A percentile compares a stretch with the other conserved stretches of the same genome.
Evolutionary conservation across 2,888 invertebrate species (phyloP).

Genomic region (Andrena bicolor): DNA sequence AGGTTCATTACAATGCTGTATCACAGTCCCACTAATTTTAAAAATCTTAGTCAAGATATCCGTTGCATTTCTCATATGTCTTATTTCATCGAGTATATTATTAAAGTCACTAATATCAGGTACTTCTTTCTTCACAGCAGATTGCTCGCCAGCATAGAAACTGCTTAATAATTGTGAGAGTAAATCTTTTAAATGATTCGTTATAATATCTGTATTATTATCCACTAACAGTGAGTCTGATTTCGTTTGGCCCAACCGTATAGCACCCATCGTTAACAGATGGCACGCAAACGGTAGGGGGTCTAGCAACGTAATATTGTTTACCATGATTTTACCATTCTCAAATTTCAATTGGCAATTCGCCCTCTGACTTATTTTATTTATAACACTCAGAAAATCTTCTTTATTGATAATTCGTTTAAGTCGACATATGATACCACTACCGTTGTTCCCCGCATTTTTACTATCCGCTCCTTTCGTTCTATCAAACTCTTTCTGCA

Average conservation of each 20-base stretch:
- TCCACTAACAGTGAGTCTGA: neutral
- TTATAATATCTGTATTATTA: neutral
- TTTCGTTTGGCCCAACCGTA: neutral
- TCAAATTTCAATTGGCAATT: neutral
- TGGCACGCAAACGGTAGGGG: neutral
- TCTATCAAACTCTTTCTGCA: slow-evolving; percentile 48
- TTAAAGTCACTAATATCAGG: neutral
- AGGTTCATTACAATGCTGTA: neutral
- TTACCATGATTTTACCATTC: neutral
- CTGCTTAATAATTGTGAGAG: neutral
- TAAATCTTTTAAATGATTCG: neutral
- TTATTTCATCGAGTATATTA: slow-evolving; percentile 25
- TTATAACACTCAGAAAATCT: slow-evolving; percentile 4
- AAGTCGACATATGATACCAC: neutral
- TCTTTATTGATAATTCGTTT: neutral
- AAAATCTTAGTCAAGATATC: slow-evolving; percentile 20
- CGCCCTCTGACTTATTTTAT: neutral
- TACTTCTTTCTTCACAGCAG: neutral
- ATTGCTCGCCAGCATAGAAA: neutral
- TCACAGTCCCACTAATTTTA: neutral
- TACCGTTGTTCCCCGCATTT: neutral
- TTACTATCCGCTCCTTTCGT: neutral
- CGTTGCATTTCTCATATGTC: neutral
- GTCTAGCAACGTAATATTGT: slow-evolving; percentile 18
- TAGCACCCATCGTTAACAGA: neutral